Base-by-base conservation (phyloP, 2,888 invertebrate species). In the Hypolimnas misippus region DNA sequence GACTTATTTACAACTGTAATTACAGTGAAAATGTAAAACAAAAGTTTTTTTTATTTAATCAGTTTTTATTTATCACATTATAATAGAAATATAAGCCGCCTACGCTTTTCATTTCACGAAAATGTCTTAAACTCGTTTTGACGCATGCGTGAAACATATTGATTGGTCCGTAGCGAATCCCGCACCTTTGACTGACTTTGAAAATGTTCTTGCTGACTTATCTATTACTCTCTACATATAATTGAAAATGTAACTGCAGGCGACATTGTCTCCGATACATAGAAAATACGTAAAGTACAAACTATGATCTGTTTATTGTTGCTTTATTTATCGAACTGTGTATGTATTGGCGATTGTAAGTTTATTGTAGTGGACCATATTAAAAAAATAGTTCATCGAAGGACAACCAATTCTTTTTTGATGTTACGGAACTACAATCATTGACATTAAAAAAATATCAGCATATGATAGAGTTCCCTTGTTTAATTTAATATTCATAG, bases 121-220 rank as follows among this genome's bases (percentile, higher is more conserved):
- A 57, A 70, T 57, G 60, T 64, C 65, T 60, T 38, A 73, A 76
- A 46, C 51, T 72, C 73, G 75, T 75, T 68, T 70, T 78, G 83
- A 88, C 92, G 92, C 92, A 92, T 91, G 92, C 92, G 92, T 86
- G 79, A 72, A 83, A 78, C 75, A 72, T 91, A 91, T 92, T 87
- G 91, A 91, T 92, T 86, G 75, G 74, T 77, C 73, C 77, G 76
- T 73, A 73, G 80, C 78, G 78, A 83, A 84, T 78, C 66, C 52
- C 58, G 55, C 56, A 64, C 33, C 62, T 67, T 58, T 56, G 42
- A 58, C 16, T 62, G 52, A 64, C 65, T 62, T 58, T 52, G 58
- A 61, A 64, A 62, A 64, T 51, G 44, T 58, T 50, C 38, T 42
- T 21, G n/a, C 16, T 21, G 25, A 33, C 25, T 35, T 60, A 57